phyloP scores from a whole-genome alignment of 2,888 invertebrate species.

The Petrolisthes manimaculis region DNA sequence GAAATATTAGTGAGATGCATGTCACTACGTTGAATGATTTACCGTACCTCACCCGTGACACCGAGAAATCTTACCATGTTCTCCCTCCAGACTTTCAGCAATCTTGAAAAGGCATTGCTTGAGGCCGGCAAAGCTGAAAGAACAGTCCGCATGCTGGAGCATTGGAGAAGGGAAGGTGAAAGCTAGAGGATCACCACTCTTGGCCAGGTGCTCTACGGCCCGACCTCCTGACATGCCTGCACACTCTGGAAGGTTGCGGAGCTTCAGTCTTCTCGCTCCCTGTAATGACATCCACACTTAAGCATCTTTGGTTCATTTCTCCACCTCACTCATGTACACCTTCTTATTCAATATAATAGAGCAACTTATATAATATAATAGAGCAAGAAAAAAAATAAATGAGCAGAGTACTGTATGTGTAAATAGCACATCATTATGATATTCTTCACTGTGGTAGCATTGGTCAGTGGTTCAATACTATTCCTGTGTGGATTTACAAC shows the following conservation, averaged over 20 bases:
- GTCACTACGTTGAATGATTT: too few relatives aligned
- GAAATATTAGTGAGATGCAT: too few relatives aligned
- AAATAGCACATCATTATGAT: too few relatives aligned
- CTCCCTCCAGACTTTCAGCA: conserved; percentile 75
- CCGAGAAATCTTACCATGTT: conserved; percentile 33
- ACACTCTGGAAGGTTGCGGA: conserved; percentile 82
- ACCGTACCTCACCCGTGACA: too few relatives aligned
- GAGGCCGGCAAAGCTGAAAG: conserved; percentile 91
- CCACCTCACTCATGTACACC: neutral
- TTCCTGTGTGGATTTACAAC: too few relatives aligned
- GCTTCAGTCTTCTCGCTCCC: conserved; percentile 85
- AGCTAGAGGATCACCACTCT: conserved; percentile 76
- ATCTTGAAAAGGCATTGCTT: conserved; percentile 76
- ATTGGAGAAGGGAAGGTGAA: conserved; percentile 80
- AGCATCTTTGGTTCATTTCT: too few relatives aligned
- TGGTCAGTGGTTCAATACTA: too few relatives aligned
- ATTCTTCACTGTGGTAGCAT: too few relatives aligned
- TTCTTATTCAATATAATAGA: neutral
- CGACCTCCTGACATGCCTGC: conserved; percentile 83
- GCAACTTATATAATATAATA: too few relatives aligned
- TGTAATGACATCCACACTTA: conserved; percentile 68
- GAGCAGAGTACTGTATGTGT: too few relatives aligned
- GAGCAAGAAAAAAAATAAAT: too few relatives aligned
- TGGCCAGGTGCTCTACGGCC: conserved; percentile 87
- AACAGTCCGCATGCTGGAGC: conserved; percentile 80